Percentiles rank a stretch among this genome's conserved stretches.
These are phyloP conservation scores for Erpornis zantholeuca DNA, from an alignment of 2,113 vertebrate genomes.

Conservation along the genomic window DNA sequence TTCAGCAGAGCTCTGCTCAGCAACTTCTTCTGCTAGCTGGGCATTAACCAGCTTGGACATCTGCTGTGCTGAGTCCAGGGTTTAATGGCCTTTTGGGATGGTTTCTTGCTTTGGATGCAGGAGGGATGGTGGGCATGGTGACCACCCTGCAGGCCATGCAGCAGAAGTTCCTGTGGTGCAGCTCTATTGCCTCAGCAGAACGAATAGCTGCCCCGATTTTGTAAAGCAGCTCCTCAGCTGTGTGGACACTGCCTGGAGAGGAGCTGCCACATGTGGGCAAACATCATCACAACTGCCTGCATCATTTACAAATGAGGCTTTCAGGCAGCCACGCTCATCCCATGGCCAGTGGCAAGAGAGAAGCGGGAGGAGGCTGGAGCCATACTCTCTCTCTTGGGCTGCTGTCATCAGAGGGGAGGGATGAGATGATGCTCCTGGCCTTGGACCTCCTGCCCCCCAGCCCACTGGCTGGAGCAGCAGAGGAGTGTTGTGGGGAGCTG, in stretches of 20 bases:
- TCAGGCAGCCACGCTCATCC: neutral
- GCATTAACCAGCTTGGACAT: neutral
- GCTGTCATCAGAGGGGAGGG: accelerated
- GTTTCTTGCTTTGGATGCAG: neutral
- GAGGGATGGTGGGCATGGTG: neutral
- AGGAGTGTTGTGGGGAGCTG: neutral
- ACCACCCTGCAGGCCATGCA: neutral
- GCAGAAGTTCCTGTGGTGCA: neutral
- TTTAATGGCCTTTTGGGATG: neutral
- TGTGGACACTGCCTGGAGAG: neutral
- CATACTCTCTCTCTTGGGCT: neutral
- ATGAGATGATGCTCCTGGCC: neutral
- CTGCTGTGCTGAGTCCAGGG: neutral
- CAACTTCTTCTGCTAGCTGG: neutral
- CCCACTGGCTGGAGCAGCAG: neutral
- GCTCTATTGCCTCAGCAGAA: neutral
- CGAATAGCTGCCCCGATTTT: neutral
- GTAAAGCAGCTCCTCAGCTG: neutral
- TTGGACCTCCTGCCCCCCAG: neutral
- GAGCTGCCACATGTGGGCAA: neutral
- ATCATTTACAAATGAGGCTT: neutral
- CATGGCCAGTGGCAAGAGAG: neutral
- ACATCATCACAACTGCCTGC: neutral
- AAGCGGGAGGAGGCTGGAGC: neutral
- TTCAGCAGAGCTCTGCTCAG: neutral